Evolutionary conservation across 2,888 invertebrate genomes (phyloP).

Genomic region (Agriotes lineatus): DNA sequence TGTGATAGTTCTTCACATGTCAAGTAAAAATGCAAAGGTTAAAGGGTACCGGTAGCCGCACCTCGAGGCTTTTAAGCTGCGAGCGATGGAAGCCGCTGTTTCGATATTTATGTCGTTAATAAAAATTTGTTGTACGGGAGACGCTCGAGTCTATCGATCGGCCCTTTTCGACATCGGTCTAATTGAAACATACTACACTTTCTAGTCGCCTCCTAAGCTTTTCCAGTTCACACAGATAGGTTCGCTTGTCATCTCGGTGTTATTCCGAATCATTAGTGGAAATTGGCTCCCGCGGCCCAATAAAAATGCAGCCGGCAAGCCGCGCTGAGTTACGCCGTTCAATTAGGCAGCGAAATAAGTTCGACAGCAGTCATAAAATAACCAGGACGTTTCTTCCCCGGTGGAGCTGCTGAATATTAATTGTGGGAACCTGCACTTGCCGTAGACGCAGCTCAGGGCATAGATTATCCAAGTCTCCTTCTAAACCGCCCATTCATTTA

Average conservation of each 20-base stretch:
- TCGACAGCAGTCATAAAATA: neutral
- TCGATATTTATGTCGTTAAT: conserved; percentile 22
- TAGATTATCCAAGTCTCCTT: no score
- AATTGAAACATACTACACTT: conserved; percentile 13
- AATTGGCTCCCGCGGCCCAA: neutral
- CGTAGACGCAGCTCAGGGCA: neutral
- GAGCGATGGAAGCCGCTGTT: neutral
- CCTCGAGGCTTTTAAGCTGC: conserved; percentile 6
- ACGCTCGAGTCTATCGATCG: conserved; percentile 16
- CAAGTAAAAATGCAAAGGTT: neutral
- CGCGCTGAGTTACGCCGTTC: no score
- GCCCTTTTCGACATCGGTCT: neutral
- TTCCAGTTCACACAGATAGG: neutral
- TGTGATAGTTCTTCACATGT: no score
- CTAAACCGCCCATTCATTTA: no score
- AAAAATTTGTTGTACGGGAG: conserved; percentile 19
- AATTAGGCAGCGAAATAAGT: neutral
- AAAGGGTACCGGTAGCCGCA: conserved; percentile 5
- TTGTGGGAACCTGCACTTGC: neutral
- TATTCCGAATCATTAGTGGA: neutral
- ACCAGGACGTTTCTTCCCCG: neutral
- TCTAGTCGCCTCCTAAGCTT: neutral
- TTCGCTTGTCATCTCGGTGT: neutral
- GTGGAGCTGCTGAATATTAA: neutral
- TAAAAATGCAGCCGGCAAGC: neutral